Percentiles rank a stretch among this genome's conserved stretches.
Conservation (phyloP, 2,797 vertebrate species). For the Tinamus major region DNA sequence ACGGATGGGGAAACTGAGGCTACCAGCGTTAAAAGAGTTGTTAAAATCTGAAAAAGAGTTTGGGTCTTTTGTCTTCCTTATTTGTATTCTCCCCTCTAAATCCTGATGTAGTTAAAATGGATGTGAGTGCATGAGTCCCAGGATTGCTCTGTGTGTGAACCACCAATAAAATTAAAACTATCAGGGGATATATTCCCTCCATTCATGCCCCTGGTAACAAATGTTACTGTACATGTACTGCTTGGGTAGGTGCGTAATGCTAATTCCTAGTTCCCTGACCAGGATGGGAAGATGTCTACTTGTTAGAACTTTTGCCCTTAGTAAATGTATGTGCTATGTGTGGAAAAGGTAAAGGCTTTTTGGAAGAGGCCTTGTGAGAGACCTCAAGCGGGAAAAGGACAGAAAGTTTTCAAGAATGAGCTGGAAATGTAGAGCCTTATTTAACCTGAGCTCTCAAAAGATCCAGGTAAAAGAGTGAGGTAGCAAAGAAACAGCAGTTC, state of each 20-base stretch:
- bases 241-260: neutral
- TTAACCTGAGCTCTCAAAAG: constrained; percentile 17
- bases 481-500: constrained; percentile 12
- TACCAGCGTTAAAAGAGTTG: neutral
- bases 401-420: neutral
- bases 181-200: neutral
- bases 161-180: neutral
- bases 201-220: neutral
- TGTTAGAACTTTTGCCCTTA: neutral
- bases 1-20: neutral
- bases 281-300: neutral
- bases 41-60: neutral
- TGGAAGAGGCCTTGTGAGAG: neutral
- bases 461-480: neutral
- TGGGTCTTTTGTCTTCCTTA: neutral
- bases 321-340: neutral
- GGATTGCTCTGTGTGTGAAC: rapidly evolving
- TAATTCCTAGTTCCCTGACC: neutral
- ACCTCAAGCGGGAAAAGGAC: neutral
- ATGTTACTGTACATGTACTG: neutral
- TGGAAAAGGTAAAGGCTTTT: neutral
- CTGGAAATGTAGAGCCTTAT: neutral
- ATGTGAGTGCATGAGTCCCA: neutral
- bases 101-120: neutral
- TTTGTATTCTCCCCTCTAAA: neutral